Conservation (phyloP, 2,113 vertebrate genomes). For the Rhagologus leucostigma region DNA sequence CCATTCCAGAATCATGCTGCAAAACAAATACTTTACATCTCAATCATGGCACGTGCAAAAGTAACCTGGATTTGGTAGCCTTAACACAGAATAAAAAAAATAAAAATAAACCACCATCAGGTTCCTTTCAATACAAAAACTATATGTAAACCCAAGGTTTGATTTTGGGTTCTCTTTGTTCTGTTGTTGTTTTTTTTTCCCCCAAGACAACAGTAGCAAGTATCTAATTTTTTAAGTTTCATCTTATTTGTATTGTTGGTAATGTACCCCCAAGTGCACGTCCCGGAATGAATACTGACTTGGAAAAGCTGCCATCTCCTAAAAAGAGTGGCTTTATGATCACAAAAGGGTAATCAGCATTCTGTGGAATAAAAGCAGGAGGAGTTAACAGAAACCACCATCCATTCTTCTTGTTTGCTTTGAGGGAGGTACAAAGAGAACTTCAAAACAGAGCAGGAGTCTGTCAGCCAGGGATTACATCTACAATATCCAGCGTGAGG, state of each 20-base stretch:
- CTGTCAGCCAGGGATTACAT: background rate
- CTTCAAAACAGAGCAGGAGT: background rate
- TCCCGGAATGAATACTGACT: background rate
- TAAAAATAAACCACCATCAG: background rate
- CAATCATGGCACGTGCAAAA: background rate
- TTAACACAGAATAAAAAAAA: background rate
- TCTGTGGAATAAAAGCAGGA: background rate
- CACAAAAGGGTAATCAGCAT: background rate
- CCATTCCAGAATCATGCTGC: conserved; percentile 94
- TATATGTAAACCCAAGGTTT: background rate
- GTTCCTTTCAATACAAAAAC: background rate
- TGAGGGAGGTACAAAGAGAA: background rate
- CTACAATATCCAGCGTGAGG: background rate
- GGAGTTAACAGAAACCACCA: background rate
- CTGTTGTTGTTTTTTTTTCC: background rate
- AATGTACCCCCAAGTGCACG: background rate
- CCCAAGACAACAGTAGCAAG: background rate
- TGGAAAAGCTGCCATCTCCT: background rate
- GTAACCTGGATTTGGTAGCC: background rate
- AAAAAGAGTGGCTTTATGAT: background rate
- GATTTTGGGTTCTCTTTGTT: background rate
- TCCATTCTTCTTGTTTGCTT: background rate
- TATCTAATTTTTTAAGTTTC: background rate
- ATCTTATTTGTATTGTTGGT: background rate
- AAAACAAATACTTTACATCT: conserved; percentile 32